Conservation (phyloP, 2,113 vertebrate genomes). For the Phylloscopus trochiloides region DNA sequence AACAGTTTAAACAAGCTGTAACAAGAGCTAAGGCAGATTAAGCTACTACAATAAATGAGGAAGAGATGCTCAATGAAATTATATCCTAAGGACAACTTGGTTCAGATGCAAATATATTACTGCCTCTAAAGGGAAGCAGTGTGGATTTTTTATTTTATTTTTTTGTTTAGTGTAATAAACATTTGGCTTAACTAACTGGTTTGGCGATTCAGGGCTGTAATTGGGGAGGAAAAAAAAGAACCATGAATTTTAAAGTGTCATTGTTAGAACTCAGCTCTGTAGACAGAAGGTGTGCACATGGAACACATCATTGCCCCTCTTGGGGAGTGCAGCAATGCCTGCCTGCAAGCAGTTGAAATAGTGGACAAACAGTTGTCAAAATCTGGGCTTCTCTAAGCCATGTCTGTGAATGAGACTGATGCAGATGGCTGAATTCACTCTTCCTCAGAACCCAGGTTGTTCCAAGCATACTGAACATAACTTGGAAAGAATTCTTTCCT, state of each 20-base stretch:
- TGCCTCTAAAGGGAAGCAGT: neutral
- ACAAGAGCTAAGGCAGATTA: neutral
- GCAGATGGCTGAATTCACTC: neutral
- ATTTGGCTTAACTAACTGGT: neutral
- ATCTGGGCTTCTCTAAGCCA: neutral
- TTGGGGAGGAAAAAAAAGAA: neutral
- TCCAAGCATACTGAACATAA: neutral
- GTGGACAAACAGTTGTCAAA: neutral
- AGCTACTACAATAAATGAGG: neutral
- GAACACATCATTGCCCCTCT: neutral
- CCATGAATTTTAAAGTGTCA: neutral
- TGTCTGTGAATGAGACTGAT: neutral
- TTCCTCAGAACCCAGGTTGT: neutral
- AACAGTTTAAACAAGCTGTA: slow-evolving; percentile 15
- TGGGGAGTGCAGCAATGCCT: neutral
- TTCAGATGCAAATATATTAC: neutral
- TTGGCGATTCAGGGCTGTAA: neutral
- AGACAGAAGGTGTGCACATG: rapidly evolving
- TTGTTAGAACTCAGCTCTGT: neutral
- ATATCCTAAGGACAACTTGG: neutral
- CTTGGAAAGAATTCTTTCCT: neutral
- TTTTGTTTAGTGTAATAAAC: neutral
- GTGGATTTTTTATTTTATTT: neutral
- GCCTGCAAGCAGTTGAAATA: neutral
- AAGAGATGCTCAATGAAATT: neutral